phyloP scores from a whole-genome alignment of 2,113 vertebrate genomes.

The Eolophus roseicapilla region DNA sequence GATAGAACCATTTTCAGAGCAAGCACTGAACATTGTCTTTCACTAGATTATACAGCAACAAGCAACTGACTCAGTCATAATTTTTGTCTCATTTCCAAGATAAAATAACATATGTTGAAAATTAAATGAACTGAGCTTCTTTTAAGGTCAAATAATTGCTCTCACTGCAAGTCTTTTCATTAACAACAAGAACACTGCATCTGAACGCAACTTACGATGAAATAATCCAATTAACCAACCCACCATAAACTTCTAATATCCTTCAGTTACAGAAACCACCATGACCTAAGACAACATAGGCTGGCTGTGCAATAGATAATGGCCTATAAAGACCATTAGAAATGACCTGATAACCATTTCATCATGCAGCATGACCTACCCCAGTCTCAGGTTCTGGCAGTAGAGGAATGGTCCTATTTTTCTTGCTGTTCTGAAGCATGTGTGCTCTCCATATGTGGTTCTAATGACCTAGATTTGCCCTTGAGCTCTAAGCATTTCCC shows the following conservation, averaged over 20 bases:
- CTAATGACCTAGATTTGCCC: neutral
- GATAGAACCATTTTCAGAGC: neutral
- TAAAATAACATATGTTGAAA: neutral
- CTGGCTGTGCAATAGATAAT: neutral
- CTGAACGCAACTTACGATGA: neutral
- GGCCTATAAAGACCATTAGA: neutral
- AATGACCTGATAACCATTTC: neutral
- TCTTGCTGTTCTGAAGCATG: neutral
- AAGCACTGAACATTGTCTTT: neutral
- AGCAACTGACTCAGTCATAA: neutral
- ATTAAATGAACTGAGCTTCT: neutral
- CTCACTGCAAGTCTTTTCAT: neutral
- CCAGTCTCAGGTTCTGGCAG: neutral
- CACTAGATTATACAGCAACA: neutral
- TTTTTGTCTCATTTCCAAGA: neutral
- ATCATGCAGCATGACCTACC: neutral
- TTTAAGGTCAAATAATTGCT: neutral
- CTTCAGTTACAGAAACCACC: neutral
- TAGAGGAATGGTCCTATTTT: neutral
- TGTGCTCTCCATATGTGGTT: neutral
- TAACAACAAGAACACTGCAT: neutral
- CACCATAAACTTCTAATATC: neutral
- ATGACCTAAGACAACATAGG: neutral
- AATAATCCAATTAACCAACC: neutral
- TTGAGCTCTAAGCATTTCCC: neutral